Conservation (phyloP, 2,113 vertebrate species). For the Salvator merianae region DNA sequence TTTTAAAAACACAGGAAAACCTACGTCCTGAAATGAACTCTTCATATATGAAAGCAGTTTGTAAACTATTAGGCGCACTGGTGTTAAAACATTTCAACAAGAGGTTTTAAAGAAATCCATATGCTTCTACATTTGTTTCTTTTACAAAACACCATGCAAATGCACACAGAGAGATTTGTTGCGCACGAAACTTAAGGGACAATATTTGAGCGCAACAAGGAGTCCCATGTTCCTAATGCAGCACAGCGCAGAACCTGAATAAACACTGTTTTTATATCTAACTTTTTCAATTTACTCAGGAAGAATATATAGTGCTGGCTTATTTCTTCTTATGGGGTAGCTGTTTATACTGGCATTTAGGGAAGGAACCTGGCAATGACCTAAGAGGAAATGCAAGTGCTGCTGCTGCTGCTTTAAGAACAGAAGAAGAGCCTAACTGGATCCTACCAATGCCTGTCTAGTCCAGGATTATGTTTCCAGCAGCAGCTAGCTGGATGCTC, state of each 20-base stretch:
- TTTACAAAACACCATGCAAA: background rate
- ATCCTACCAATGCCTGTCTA: background rate
- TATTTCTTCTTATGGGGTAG: background rate
- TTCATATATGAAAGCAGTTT: slow-evolving; percentile 23
- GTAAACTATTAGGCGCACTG: background rate
- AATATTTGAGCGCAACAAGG: background rate
- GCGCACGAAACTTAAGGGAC: background rate
- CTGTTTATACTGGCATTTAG: slow-evolving; percentile 1
- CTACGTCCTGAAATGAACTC: slow-evolving; percentile 28
- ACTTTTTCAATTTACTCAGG: slow-evolving; percentile 3
- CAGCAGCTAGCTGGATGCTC: background rate
- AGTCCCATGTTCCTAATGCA: slow-evolving; percentile 15
- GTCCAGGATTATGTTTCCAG: background rate
- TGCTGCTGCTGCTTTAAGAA: background rate
- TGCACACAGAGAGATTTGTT: background rate
- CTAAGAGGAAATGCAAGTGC: background rate
- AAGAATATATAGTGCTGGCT: background rate
- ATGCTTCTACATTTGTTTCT: background rate
- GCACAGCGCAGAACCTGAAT: background rate
- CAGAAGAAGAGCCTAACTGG: background rate
- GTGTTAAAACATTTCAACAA: background rate
- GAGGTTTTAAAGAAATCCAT: slow-evolving; percentile 5
- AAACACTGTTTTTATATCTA: background rate
- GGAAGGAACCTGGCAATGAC: background rate
- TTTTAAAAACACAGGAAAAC: slow-evolving; percentile 11